Evolutionary conservation across 2,888 invertebrate genomes (phyloP).

Genomic region (Drosophila barbarae): DNA sequence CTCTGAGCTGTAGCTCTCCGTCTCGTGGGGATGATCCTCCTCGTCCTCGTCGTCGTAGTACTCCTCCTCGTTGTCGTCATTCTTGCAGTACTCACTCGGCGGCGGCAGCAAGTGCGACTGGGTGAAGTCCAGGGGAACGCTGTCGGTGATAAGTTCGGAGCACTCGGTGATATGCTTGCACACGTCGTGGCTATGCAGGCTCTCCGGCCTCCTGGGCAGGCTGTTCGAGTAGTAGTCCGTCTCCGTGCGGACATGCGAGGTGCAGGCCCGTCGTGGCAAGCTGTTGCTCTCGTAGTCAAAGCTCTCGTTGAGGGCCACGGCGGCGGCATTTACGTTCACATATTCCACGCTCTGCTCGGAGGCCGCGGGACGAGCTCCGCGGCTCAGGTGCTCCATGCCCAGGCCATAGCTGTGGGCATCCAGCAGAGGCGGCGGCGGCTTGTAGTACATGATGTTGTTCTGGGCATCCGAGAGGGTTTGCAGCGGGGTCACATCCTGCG

Average conservation of each 20-base stretch:
- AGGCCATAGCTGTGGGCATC: constrained; percentile 59
- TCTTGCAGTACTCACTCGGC: constrained; percentile 70
- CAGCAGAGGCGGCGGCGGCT: constrained; percentile 76
- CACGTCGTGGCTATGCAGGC: constrained; percentile 74
- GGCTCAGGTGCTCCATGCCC: constrained; percentile 64
- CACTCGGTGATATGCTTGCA: constrained; percentile 79
- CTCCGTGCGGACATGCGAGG: constrained; percentile 75
- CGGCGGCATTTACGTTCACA: constrained; percentile 66
- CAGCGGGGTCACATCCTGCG: constrained; percentile 82
- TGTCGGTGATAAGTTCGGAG: constrained; percentile 75
- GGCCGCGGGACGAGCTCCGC: constrained; percentile 41
- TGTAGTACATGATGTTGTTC: constrained; percentile 76
- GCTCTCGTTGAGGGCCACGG: constrained; percentile 66
- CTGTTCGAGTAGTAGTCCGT: constrained; percentile 78
- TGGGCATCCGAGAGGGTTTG: constrained; percentile 65
- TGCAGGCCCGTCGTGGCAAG: constrained; percentile 78
- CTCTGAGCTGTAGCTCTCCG: constrained; percentile 67
- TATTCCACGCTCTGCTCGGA: constrained; percentile 67
- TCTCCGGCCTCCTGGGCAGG: constrained; percentile 76
- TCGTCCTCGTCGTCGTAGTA: constrained; percentile 63
- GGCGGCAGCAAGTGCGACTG: constrained; percentile 67
- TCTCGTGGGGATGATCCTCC: constrained; percentile 63
- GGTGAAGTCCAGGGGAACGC: constrained; percentile 69
- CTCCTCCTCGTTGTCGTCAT: constrained; percentile 65
- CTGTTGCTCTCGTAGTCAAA: constrained; percentile 79